A percentile compares a stretch with the other conserved stretches of the same genome.
Evolutionary conservation across 2,113 vertebrate species (phyloP).

Genomic region (Xenus cinereus): DNA sequence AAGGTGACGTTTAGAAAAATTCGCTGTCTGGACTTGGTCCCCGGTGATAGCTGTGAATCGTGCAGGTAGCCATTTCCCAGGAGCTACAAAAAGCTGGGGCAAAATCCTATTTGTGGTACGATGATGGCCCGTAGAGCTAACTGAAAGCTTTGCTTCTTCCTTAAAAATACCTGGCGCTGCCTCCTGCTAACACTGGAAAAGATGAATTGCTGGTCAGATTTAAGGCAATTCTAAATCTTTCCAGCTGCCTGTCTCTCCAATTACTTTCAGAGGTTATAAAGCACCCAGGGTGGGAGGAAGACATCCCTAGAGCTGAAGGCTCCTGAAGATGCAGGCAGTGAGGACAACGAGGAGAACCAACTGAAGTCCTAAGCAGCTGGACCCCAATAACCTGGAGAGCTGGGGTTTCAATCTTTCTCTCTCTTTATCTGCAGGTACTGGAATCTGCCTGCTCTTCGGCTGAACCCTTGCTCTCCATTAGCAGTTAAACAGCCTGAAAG

Average conservation of each 20-base stretch:
- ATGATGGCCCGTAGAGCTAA: background rate
- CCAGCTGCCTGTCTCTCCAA: background rate
- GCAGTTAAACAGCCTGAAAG: background rate
- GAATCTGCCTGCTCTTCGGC: background rate
- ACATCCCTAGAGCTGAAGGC: background rate
- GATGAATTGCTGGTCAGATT: background rate
- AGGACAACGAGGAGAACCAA: background rate
- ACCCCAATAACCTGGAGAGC: background rate
- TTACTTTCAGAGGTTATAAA: background rate
- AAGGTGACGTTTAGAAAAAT: background rate
- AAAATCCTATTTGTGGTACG: background rate
- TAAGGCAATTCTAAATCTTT: background rate
- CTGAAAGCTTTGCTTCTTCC: background rate
- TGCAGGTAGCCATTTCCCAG: rapidly evolving
- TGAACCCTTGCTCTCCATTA: background rate
- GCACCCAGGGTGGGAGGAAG: background rate
- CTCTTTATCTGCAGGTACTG: background rate
- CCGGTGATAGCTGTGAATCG: background rate
- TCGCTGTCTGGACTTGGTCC: background rate
- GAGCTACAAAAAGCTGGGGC: background rate
- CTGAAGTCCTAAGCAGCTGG: background rate
- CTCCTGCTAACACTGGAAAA: background rate
- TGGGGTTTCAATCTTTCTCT: background rate
- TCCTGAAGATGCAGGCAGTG: background rate
- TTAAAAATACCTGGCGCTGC: background rate